phyloP scores from a whole-genome alignment of 2,888 invertebrate genomes.

The Neria commutata region DNA sequence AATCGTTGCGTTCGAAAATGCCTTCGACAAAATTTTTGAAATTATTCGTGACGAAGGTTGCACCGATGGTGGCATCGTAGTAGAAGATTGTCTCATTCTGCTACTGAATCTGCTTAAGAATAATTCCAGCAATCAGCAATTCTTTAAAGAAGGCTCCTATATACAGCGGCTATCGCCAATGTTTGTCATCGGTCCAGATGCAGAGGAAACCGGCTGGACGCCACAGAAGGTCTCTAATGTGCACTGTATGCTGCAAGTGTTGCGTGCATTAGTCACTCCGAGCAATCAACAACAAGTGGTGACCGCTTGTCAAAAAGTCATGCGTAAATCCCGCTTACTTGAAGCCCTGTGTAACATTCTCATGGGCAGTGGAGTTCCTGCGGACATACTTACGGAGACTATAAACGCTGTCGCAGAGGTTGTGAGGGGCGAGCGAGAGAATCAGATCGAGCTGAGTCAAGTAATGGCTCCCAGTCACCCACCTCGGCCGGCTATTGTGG shows the following conservation, averaged over 20 bases:
- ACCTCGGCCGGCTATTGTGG: conserved; percentile 91
- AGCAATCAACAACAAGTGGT: conserved; percentile 86
- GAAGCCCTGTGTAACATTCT: conserved; percentile 85
- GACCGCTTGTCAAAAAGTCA: conserved; percentile 83
- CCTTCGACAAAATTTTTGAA: conserved; percentile 93
- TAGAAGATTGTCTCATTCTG: conserved; percentile 94
- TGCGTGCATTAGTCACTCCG: conserved; percentile 91
- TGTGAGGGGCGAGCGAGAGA: conserved; percentile 81
- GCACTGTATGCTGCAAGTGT: conserved; percentile 87
- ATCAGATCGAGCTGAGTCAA: conserved; percentile 89
- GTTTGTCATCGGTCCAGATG: conserved; percentile 78
- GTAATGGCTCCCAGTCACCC: conserved; percentile 93
- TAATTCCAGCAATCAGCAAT: conserved; percentile 97
- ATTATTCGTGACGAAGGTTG: conserved; percentile 91
- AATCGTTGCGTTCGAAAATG: conserved; percentile 99
- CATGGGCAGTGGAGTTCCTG: conserved; percentile 96
- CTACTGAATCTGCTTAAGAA: conserved; percentile 92
- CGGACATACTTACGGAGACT: conserved; percentile 94
- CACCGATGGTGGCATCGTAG: conserved; percentile 95
- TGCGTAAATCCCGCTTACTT: conserved; percentile 83
- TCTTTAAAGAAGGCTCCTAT: conserved; percentile 97
- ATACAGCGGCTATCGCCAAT: conserved; percentile 89
- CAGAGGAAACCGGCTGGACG: conserved; percentile 82
- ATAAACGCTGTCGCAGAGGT: conserved; percentile 95
- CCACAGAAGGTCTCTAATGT: conserved; percentile 95